Conservation (phyloP, 1,140 invertebrate genomes). For the Leptopilina boulardi region DNA sequence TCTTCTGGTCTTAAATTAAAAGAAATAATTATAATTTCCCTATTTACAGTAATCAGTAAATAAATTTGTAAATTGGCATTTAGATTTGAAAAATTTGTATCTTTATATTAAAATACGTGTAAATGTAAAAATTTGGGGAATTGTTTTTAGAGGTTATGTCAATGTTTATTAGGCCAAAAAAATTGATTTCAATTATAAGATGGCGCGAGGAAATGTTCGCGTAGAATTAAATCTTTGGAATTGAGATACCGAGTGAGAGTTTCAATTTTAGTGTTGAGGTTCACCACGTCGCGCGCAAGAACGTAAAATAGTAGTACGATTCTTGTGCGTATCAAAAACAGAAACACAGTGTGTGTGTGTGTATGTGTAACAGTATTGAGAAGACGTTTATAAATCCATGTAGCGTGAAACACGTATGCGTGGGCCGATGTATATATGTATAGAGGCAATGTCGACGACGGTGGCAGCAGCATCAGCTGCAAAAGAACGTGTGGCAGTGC, state of each 20-base stretch:
- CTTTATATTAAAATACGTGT: no score
- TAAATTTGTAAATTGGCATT: no score
- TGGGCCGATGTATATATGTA: not conserved
- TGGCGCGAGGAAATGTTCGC: conserved; percentile 16
- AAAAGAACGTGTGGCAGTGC: conserved; percentile 55
- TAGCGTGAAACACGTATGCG: not conserved
- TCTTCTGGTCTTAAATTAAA: no score
- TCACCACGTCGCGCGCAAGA: conserved; percentile 28
- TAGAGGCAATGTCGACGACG: not conserved
- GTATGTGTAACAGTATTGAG: conserved; percentile 42
- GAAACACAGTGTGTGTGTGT: not conserved
- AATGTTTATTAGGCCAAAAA: no score
- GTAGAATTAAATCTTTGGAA: not conserved
- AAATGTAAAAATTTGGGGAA: no score
- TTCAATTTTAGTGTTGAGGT: not conserved
- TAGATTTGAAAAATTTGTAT: no score
- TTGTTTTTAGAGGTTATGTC: no score
- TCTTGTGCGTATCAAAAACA: not conserved
- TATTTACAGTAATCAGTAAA: no score
- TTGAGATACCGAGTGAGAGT: not conserved
- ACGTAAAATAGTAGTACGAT: not conserved
- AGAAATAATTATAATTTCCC: no score
- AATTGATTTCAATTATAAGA: not conserved
- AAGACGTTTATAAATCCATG: conserved; percentile 36
- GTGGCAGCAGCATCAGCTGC: conserved; percentile 27